These are phyloP conservation scores for Capra hircus DNA, from an alignment of 2,113 vertebrate genomes.

Conservation along the genomic window DNA sequence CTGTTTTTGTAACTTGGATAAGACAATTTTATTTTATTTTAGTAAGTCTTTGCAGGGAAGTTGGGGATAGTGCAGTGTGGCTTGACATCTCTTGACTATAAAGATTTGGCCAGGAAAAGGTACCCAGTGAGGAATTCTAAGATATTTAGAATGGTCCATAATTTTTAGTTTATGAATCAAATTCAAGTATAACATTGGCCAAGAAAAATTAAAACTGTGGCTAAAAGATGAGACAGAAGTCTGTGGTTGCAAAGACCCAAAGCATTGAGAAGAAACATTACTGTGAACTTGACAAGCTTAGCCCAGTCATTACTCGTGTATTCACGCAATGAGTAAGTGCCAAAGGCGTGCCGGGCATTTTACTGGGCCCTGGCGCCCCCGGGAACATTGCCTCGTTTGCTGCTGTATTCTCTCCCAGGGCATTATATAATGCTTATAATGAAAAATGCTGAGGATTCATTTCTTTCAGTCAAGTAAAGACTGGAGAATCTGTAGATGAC, in stretches of 20 bases:
- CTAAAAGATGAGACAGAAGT: background rate
- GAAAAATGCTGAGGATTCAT: background rate
- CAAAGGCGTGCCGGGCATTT: background rate
- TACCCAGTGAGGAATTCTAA: slow-evolving; percentile 15
- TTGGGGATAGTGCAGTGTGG: background rate
- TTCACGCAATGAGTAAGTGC: background rate
- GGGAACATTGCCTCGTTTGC: background rate
- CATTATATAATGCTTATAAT: slow-evolving; percentile 27
- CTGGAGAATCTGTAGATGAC: background rate
- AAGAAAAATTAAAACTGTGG: slow-evolving; percentile 9
- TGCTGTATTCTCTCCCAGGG: slow-evolving; percentile 39
- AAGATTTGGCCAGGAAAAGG: slow-evolving; percentile 25
- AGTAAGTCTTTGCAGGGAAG: slow-evolving; percentile 16
- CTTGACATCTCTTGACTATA: background rate
- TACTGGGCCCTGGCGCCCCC: background rate
- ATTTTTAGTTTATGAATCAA: slow-evolving; percentile 32
- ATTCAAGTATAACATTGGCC: slow-evolving; percentile 40
- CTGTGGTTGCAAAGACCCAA: background rate
- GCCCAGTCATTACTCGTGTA: background rate
- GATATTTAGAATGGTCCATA: slow-evolving; percentile 17
- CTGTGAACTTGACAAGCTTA: background rate
- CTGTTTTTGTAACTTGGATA: slow-evolving; percentile 15
- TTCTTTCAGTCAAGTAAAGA: slow-evolving; percentile 14
- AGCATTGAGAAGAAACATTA: background rate
- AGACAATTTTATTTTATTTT: background rate